Evolutionary conservation across 2,113 vertebrate species (phyloP).

Genomic region (Diadophis punctatus): DNA sequence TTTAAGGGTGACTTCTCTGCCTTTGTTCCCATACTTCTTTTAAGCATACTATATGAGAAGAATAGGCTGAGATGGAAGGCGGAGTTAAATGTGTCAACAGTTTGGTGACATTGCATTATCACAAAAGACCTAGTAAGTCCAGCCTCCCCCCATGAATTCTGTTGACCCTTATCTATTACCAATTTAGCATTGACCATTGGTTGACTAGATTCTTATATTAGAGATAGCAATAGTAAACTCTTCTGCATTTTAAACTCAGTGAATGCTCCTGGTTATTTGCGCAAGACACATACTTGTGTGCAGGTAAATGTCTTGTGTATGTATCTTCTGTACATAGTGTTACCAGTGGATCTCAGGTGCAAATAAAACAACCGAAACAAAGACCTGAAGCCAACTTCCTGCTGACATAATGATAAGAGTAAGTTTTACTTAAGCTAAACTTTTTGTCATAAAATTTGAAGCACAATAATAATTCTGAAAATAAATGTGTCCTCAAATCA

Average conservation of each 20-base stretch:
- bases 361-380: neutral
- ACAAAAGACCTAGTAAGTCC: too few relatives aligned
- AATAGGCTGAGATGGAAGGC: too few relatives aligned
- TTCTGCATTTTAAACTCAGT: too few relatives aligned
- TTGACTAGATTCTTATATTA: too few relatives aligned
- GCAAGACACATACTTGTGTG: neutral
- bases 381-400: neutral
- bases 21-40: neutral
- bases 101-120: too few relatives aligned
- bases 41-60: neutral
- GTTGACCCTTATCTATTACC: too few relatives aligned
- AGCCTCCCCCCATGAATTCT: too few relatives aligned
- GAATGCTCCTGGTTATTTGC: too few relatives aligned
- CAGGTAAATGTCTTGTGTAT: neutral
- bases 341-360: neutral
- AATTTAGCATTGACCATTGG: too few relatives aligned
- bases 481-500: neutral
- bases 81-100: too few relatives aligned
- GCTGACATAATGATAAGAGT: neutral
- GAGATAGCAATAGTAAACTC: too few relatives aligned
- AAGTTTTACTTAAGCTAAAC: neutral
- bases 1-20: neutral
- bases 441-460: neutral
- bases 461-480: neutral
- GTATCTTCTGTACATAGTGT: neutral